Conservation (phyloP, 2,888 invertebrate genomes). For the Drosophila neutralis region DNA sequence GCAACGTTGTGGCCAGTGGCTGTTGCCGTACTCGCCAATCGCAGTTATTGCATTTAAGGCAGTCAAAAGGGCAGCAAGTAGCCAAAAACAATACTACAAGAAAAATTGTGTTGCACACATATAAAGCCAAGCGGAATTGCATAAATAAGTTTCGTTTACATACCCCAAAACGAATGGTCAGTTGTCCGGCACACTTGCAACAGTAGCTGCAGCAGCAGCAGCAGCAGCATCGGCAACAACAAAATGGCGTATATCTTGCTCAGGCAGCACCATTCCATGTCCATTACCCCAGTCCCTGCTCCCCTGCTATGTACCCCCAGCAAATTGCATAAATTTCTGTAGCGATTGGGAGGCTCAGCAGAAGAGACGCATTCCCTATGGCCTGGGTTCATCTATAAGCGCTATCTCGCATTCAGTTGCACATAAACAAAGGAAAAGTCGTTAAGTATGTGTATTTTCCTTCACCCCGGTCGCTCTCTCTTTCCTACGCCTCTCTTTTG, state of each 20-base stretch:
- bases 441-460: constrained; percentile 58
- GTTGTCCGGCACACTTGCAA: constrained; percentile 26
- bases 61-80: constrained; percentile 32
- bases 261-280: constrained; percentile 37
- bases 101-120: constrained; percentile 37
- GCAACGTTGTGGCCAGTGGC: constrained; percentile 21
- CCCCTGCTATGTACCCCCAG: neutral
- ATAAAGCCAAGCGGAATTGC: constrained; percentile 58
- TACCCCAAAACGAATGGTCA: constrained; percentile 40
- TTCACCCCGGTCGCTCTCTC: neutral
- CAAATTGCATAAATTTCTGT: constrained; percentile 62
- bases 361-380: constrained; percentile 12
- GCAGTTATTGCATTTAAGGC: constrained; percentile 46
- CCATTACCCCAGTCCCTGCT: neutral
- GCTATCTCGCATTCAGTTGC: constrained; percentile 62
- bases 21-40: constrained; percentile 12
- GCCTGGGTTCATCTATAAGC: constrained; percentile 59
- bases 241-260: constrained; percentile 63
- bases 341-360: constrained; percentile 8
- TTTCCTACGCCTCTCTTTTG: constrained; percentile 11
- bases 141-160: constrained; percentile 70
- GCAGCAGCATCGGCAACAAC: constrained; percentile 37
- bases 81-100: constrained; percentile 29
- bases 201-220: neutral
- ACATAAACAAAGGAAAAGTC: constrained; percentile 69